phyloP scores from a whole-genome alignment of 2,113 vertebrate species.

The Climacteris rufus region DNA sequence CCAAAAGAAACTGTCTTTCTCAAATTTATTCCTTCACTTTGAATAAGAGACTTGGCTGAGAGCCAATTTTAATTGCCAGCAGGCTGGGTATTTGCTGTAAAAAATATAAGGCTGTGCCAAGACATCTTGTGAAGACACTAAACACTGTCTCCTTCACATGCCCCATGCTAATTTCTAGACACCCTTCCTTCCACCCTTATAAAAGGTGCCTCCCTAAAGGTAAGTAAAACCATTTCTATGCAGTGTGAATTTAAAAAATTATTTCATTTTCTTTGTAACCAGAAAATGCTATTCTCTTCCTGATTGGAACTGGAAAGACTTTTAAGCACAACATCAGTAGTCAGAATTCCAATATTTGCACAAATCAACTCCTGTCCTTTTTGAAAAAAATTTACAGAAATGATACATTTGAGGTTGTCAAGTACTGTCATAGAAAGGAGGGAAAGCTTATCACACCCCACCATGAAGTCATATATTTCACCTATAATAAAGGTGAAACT shows the following conservation, averaged over 20 bases:
- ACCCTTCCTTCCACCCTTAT: not conserved
- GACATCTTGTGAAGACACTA: not conserved
- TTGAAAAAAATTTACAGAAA: not conserved
- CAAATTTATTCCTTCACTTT: not conserved
- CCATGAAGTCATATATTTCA: not conserved
- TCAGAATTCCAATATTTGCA: not conserved
- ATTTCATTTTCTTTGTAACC: not conserved
- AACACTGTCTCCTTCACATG: not conserved
- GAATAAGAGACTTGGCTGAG: not conserved
- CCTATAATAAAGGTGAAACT: not conserved
- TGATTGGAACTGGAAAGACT: not conserved
- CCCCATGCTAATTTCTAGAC: not conserved
- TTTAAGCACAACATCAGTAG: not conserved
- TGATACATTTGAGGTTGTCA: not conserved
- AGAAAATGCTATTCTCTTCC: not conserved
- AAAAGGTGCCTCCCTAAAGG: not conserved
- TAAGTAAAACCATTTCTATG: not conserved
- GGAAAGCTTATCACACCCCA: not conserved
- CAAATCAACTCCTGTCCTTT: not conserved
- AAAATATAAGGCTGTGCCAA: not conserved
- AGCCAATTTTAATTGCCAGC: not conserved
- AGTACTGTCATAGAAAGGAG: not conserved
- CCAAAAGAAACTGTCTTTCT: not conserved
- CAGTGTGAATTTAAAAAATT: not conserved
- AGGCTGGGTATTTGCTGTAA: not conserved